Base-by-base conservation (phyloP, 1,140 invertebrate genomes). In the Anagrus nilaparvatae region DNA sequence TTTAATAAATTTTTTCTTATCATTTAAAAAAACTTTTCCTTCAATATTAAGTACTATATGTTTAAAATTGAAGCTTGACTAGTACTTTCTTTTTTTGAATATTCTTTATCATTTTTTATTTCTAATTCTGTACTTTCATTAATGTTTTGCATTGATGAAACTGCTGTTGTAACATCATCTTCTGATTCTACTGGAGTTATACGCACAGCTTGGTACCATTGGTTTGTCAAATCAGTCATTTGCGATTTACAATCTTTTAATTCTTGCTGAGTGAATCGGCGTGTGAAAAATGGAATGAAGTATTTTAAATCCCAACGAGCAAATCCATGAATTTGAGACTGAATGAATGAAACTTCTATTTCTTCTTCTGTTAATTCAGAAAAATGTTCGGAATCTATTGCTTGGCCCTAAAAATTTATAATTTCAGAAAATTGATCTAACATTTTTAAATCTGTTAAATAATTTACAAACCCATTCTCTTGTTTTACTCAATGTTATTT, bases 311-410 rank as follows among this genome's bases (percentile, higher is more conserved):
- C 92, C 56, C 90, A 78, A 48, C 83, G 80, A 1, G 88, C 84
- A 65, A 97, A 97, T 18, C 91, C 79, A 64, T 81, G 73, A 56
- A 81, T 75, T 44, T 82, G 67, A 16, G 83, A 74, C 40, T 79
- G 76, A 44, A 73, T 49, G 62, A 74, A 74, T 60, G 77, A 72
- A 31, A 84, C 80, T 63, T 92, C 87, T 67, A 87, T 79, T 65
- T 96, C 92, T 56, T 95, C 91, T 64, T 96, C 92, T 0, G 93
- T 97, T 9, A 92, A 77, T 68, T 97, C 92, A 4, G 92, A 96
- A 32, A 97, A 63, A 70, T 95, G 91, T 61, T 96, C 92, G 0
- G 92, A 93, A 67, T 97, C 93, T 28, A 97, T 88, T 6, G 92
- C 80, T 70, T 94, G 88, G 16, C 93, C 93, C 81, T 82, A 49